A percentile compares a stretch with the other conserved stretches of the same genome.
Evolutionary conservation across 2,797 vertebrate genomes (phyloP).

Genomic region (Lycodopsis pacificus): DNA sequence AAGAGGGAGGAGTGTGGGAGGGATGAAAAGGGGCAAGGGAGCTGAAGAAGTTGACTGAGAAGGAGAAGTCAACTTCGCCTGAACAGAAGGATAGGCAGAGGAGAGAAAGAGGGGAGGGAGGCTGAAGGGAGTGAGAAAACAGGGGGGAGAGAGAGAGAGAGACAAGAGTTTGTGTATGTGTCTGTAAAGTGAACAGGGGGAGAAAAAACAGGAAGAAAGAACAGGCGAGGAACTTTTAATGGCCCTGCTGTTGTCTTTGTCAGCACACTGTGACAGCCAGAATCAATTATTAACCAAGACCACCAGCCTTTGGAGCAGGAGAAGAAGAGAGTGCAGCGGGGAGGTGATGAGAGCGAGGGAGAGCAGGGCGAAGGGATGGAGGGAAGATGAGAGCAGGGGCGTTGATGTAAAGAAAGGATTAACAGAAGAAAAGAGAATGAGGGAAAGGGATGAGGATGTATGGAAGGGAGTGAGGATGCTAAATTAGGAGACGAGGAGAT

Average conservation of each 20-base stretch:
- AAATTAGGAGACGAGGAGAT: slow-evolving; percentile 42
- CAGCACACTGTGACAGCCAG: slow-evolving; percentile 75
- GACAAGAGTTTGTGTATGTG: slow-evolving; percentile 28
- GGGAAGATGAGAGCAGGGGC: slow-evolving; percentile 14
- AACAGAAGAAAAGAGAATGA: not conserved
- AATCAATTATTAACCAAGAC: slow-evolving; percentile 79
- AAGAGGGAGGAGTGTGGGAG: not conserved
- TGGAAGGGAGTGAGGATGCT: slow-evolving; percentile 16
- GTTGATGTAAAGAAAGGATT: slow-evolving; percentile 14
- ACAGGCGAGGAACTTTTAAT: slow-evolving; percentile 72
- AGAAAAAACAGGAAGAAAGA: slow-evolving; percentile 56
- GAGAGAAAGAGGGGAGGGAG: slow-evolving; percentile 7
- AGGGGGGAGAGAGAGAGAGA: slow-evolving; percentile 19
- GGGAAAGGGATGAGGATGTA: not conserved
- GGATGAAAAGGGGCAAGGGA: not conserved
- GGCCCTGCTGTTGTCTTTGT: slow-evolving; percentile 78
- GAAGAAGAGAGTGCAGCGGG: slow-evolving; percentile 43
- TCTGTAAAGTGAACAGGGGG: slow-evolving; percentile 39
- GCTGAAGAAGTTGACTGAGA: slow-evolving; percentile 2
- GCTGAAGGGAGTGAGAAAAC: slow-evolving; percentile 37
- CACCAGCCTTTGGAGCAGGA: slow-evolving; percentile 59
- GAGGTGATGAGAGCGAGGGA: slow-evolving; percentile 47
- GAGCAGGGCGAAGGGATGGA: slow-evolving; percentile 34
- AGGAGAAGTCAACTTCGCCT: slow-evolving; percentile 17
- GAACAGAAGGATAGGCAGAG: slow-evolving; percentile 35